Conservation (phyloP, 2,888 invertebrate species). For the Trissolcus japonicus region DNA sequence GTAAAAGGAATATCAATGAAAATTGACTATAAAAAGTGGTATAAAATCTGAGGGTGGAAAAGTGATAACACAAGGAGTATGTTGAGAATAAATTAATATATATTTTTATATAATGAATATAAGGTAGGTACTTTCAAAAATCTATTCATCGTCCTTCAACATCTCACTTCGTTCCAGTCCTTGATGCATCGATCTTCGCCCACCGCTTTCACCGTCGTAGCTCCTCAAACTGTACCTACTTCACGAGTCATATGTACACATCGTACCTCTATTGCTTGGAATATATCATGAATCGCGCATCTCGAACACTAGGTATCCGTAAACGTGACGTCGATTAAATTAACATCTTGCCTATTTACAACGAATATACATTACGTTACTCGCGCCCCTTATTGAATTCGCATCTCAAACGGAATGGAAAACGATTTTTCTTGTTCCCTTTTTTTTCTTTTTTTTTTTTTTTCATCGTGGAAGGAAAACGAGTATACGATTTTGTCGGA, state of each 20-base stretch:
- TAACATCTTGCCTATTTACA: conserved; percentile 62
- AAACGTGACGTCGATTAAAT: conserved; percentile 65
- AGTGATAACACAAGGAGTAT: conserved; percentile 52
- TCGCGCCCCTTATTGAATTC: conserved; percentile 39
- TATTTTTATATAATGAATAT: conserved; percentile 73
- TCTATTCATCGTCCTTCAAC: conserved; percentile 67
- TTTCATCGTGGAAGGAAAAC: conserved; percentile 38
- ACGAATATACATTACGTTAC: conserved; percentile 63
- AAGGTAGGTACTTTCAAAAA: conserved; percentile 73
- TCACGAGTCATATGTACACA: conserved; percentile 64
- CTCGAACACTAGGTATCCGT: conserved; percentile 70
- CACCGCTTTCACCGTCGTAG: conserved; percentile 39
- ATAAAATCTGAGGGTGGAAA: background rate
- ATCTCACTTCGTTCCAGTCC: conserved; percentile 53
- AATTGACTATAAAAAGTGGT: background rate
- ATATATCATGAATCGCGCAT: conserved; percentile 66
- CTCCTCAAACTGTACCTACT: conserved; percentile 55
- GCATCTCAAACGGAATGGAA: conserved; percentile 25
- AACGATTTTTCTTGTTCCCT: background rate
- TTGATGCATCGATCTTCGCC: conserved; percentile 42
- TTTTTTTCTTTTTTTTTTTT: background rate
- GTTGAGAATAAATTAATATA: conserved; percentile 77
- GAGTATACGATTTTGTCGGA: conserved; percentile 57
- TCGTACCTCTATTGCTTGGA: conserved; percentile 72
- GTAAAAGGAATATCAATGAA: no score